These are phyloP conservation scores for Clinocottus analis DNA, from an alignment of 2,113 vertebrate genomes.

Conservation along the genomic window DNA sequence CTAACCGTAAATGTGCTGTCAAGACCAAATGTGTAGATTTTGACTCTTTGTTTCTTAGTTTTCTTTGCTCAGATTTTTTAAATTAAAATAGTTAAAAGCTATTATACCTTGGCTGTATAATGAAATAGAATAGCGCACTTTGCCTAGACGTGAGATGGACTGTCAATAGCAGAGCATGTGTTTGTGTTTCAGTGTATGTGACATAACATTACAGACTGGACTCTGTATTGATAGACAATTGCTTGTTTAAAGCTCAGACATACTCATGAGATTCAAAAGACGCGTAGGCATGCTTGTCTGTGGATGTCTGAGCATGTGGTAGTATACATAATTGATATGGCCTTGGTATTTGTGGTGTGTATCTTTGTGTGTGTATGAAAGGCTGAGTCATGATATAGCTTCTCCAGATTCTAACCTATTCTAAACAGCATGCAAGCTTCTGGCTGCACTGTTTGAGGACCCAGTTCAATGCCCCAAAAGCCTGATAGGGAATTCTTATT, in stretches of 20 bases:
- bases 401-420: conserved; percentile 29
- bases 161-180: neutral
- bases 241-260: conserved; percentile 7
- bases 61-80: no score
- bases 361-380: conserved; percentile 12
- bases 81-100: no score
- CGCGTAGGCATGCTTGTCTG: neutral
- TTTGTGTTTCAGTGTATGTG: neutral
- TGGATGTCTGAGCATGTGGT: conserved; percentile 31
- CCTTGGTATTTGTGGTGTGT: conserved; percentile 43
- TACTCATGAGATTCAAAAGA: conserved; percentile 2
- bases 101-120: no score
- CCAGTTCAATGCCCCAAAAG: conserved; percentile 17
- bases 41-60: neutral
- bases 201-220: conserved; percentile 1
- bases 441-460: conserved; percentile 15
- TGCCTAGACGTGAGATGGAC: neutral
- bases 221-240: conserved; percentile 4
- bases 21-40: neutral
- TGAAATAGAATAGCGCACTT: neutral
- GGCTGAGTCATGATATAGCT: conserved; percentile 38
- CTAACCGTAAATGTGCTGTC: neutral
- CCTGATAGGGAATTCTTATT: conserved; percentile 17
- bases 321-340: conserved; percentile 56
- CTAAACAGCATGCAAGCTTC: conserved; percentile 4